Evolutionary conservation across 2,888 invertebrate species (phyloP), one percentile per base, ranked within the genome.

Genomic region (Oxystoma pomonae): DNA sequence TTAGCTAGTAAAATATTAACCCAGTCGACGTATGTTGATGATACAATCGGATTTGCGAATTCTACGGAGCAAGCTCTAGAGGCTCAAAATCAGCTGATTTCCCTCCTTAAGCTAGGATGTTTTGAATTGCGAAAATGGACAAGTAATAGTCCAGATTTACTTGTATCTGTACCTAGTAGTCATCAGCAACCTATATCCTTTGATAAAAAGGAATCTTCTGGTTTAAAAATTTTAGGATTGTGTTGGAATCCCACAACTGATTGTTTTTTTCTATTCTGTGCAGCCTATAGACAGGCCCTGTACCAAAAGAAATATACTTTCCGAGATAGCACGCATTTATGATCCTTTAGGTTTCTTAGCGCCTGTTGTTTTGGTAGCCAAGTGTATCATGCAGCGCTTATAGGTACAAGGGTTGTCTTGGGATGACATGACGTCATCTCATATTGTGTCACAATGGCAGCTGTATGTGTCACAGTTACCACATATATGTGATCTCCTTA

Each of bases 221-320:
- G 16, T 16, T 19, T 53, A 17, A 53, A 53, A n/a, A 19, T 53
- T 9, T n/a, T 53, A 5, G 53, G 53, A n/a, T 19, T 53, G n/a
- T 5, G 19, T 9, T 53, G 53, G 53, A 9, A n/a, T n/a, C 58
- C 58, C 5, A 16, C 2, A 49, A 9, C 16, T 20, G 58, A 58
- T 18, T 16, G 5, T 3, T 16, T 53, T 19, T 53, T 3, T 16
- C 19, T n/a, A 53, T 19, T 53, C 16, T 19, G 53, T 53, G 16
- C 5, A 53, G 19, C 53, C 53, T 7, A 17, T 53, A 19, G 7
- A 17, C n/a, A n/a, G n/a, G n/a, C 17, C 16, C n/a, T 53, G 19
- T 53, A 53, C 58, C 16, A 58, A 58, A 18, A 58, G 58, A 22
- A 16, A 49, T 22, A 49, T 58, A 7, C 50, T 16, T 16, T 53